A percentile compares a stretch with the other conserved stretches of the same genome.
These are phyloP conservation scores for Hypothenemus hampei DNA, from an alignment of 1,140 invertebrate genomes.

Conservation along the genomic window DNA sequence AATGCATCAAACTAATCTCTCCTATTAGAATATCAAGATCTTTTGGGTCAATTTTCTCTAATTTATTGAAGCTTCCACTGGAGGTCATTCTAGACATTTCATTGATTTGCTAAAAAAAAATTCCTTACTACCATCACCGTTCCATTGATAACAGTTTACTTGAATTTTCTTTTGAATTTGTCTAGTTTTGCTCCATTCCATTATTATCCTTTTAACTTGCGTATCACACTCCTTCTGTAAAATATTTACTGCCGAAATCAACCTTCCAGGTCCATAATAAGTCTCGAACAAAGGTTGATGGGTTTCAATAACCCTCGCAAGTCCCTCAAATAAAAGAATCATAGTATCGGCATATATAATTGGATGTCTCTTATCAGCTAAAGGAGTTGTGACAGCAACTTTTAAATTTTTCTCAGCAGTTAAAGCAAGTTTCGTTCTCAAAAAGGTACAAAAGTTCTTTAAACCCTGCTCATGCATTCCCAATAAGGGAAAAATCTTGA, in stretches of 20 bases:
- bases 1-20: slow-evolving; percentile 89
- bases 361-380: slow-evolving; percentile 65
- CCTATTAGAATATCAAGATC: slow-evolving; percentile 83
- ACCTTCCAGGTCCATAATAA: slow-evolving; percentile 82
- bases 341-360: slow-evolving; percentile 80
- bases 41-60: slow-evolving; percentile 71
- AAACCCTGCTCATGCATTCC: slow-evolving; percentile 76
- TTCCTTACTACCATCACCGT: too few species aligned
- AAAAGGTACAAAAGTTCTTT: slow-evolving; percentile 85
- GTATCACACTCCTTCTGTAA: slow-evolving; percentile 85
- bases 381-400: slow-evolving; percentile 55
- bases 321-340: slow-evolving; percentile 81
- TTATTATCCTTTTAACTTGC: slow-evolving; percentile 65
- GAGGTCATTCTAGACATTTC: slow-evolving; percentile 49
- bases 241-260: slow-evolving; percentile 65
- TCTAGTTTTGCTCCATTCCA: slow-evolving; percentile 72
- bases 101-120: slow-evolving; percentile 39
- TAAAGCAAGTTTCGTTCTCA: slow-evolving; percentile 75
- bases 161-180: slow-evolving; percentile 64
- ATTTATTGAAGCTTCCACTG: slow-evolving; percentile 44
- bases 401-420: slow-evolving; percentile 71
- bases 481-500: slow-evolving; percentile 96
- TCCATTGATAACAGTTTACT: slow-evolving; percentile 51
- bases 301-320: slow-evolving; percentile 82
- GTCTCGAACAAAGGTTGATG: slow-evolving; percentile 92